Conservation (phyloP, 2,797 vertebrate species). For the Scolopax bukidnonensis region DNA sequence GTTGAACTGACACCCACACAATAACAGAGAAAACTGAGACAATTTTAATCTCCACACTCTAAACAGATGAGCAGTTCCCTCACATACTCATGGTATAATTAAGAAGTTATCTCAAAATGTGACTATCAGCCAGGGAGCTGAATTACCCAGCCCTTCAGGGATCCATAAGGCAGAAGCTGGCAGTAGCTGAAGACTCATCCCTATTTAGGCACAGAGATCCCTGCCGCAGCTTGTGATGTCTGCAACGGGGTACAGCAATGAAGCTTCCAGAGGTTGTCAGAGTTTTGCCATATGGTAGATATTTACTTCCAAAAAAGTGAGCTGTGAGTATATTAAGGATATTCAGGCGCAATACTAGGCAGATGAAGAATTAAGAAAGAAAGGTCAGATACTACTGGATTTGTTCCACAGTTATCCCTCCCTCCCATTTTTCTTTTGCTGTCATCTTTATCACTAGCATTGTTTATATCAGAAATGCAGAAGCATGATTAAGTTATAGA, state of each 20-base stretch:
- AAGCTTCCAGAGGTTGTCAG: neutral
- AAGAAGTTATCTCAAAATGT: neutral
- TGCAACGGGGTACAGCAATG: neutral
- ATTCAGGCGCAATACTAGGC: neutral
- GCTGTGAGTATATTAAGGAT: neutral
- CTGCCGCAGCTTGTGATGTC: neutral
- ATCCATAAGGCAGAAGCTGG: neutral
- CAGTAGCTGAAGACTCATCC: neutral
- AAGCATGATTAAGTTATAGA: neutral
- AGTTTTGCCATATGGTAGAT: neutral
- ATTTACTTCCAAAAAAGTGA: neutral
- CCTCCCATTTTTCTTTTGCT: neutral
- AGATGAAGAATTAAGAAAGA: neutral
- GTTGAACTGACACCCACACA: neutral
- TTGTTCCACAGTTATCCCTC: neutral
- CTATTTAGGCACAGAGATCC: accelerated
- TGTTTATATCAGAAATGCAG: neutral
- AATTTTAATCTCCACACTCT: neutral
- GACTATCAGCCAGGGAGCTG: neutral
- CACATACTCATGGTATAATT: neutral
- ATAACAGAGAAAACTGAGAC: neutral
- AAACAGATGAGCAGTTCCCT: neutral
- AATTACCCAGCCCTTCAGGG: neutral
- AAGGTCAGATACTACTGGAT: neutral
- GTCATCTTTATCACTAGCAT: neutral